Base-by-base conservation (phyloP, 2,888 invertebrate species). In the Hyalella azteca region DNA sequence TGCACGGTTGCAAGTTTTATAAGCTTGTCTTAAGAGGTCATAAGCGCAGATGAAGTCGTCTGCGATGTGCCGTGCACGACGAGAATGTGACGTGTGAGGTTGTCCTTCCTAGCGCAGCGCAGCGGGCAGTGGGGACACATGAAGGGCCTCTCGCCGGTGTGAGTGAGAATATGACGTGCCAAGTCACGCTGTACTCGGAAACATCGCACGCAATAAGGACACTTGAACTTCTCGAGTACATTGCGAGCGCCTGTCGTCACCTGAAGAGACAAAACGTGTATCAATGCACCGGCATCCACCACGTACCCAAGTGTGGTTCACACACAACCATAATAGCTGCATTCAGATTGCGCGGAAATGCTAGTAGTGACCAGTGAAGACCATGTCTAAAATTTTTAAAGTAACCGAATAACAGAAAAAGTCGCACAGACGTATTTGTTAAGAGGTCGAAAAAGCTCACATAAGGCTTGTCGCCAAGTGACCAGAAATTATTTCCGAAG, bases 91-190 rank as follows among this genome's bases (percentile, higher is more conserved):
- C 48, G 32, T 54, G 80, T 79, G 19, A 83, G 77, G n/a, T 79
- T 80, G 50, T 81, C 81, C 76, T 77, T 81, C 11, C 81, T 78
- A 22, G 83, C 79, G 41, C 80, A 81, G n/a, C 78, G 76, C 59
- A 79, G 78, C 9, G 59, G 78, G 59, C 83, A 83, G 73, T 73
- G 78, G 7, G 81, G 81, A n/a, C 83, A 83, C 4, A 45, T 59
- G 50, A 80, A 83, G 32, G 81, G 81, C 81, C 80, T 83, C 79
- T 83, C 83, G 39, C 83, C 83, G 9, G 83, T 83, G 77, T 83
- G 83, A 1, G 78, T 80, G n/a, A 80, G 76, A 7, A 81, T 73
- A 66, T 83, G 83, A 22, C 83, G 54, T 32, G 78, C 50, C 29
- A 80, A 78, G 77, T 83, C 81, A 26, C 81, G 78, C 19, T 73